Evolutionary conservation across 2,797 vertebrate species (phyloP), one percentile per base, ranked within the genome.

Genomic region (Brachymystax lenok): DNA sequence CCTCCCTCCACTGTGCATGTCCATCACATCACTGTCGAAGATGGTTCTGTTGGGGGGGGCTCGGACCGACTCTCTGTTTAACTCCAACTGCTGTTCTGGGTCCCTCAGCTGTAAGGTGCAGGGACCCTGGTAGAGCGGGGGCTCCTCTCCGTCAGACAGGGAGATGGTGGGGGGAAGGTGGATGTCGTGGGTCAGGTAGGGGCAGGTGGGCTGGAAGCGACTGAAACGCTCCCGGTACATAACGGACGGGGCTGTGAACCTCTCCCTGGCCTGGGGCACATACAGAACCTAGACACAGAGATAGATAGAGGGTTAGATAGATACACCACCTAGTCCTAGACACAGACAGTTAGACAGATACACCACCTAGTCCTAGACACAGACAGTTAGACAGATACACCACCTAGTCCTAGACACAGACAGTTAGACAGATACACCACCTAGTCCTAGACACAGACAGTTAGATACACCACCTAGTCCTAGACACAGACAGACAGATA

Each of bases 131-230:
- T 99, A 98, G 0, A 97, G 97, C 0, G 97, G 97, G 0, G 97
- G 97, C 87, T 98, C 98, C 88, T 99, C 97, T 0, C 97, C 98
- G 0, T 99, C 98, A 0, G 98, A 99, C 74, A 99, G 95, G 0
- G 96, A 96, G 93, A 99, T 99, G 90, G 96, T 99, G 74, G 97
- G 97, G 0, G 97, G 97, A 10, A 99, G 95, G 82, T 98, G 97
- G 33, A 97, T 96, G 88, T 96, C 94, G 12, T 97, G 96, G 85
- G 96, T 96, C 86, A 97, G 91, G 92, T 97, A 97, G 3, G 97
- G 98, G 83, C 96, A 98, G 0, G 97, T 98, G 19, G 98, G 97
- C 92, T 98, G 98, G 94, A 98, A 98, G 5, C 96, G 94, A 74
- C 90, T 93, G 30, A 96, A 94, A 78, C 95, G 0, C 80, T 97